Base-by-base conservation (phyloP, 2,797 vertebrate species). In the Ficedula albicollis region DNA sequence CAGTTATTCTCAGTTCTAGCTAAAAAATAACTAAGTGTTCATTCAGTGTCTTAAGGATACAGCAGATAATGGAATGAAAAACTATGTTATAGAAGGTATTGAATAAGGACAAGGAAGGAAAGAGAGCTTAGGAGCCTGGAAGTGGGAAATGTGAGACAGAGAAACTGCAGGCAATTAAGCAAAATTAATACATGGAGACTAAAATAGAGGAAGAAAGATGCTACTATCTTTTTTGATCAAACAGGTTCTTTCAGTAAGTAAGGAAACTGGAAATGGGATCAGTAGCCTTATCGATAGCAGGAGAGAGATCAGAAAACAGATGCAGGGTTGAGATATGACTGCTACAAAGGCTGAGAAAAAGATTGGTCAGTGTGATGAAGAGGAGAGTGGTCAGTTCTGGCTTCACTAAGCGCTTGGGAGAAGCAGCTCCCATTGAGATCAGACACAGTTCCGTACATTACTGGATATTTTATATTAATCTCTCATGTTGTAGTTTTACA, bases 401-500 rank as follows among this genome's bases (percentile, higher is more conserved):
- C 26, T 93, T 56, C 22, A 9, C 32, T 63, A 73, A 60, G 32
- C 27, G 20, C 19, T 77, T 56, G 26, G 41, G 34, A 84, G 87
- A 89, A 74, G 17, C 32, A 79, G 3, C 11, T 79, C 15, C 21
- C 12, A 1, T 22, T 73, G 26, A 73, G 43, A 15, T 55, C 25
- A 34, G 0, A 0, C 34, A 46, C 8, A 66, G 18, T 11, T 89
- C 29, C n/a, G 13, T 26, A 76, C 4, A 89, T 59, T 82, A 79
- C 29, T 49, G 29, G 55, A 73, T 87, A 92, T 74, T 96, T 92
- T 79, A 39, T 30, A 82, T 73, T 82, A 92, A 92, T 79, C 36
- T 89, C 60, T 82, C 34, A 44, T 6, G 48, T 85, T 29, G 76
- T 68, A 59, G 49, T 22, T 84, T 95, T 85, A 44, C 55, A 67